Evolutionary conservation across 2,888 invertebrate genomes (phyloP).

Genomic region (Nephrocerus scutellatus): DNA sequence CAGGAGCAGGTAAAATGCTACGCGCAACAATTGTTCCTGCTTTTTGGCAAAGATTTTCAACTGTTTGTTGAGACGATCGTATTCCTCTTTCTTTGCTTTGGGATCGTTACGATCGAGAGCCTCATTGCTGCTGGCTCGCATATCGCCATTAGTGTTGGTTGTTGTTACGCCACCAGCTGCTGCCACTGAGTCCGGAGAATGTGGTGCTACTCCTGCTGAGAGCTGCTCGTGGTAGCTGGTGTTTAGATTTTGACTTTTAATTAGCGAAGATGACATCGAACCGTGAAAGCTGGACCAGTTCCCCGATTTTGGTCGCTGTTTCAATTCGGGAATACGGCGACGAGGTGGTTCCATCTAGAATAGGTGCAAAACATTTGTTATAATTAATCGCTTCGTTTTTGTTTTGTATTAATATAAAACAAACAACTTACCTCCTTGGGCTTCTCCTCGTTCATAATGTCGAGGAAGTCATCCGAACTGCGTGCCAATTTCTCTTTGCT

Average conservation of each 20-base stretch:
- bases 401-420: background rate
- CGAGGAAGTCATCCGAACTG: slow-evolving; percentile 43
- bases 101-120: slow-evolving; percentile 42
- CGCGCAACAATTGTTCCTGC: slow-evolving; percentile 86
- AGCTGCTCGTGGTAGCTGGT: slow-evolving; percentile 65
- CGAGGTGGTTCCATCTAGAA: slow-evolving; percentile 56
- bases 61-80: slow-evolving; percentile 70
- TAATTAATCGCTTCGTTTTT: background rate
- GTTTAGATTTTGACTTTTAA: slow-evolving; percentile 56
- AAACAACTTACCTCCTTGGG: slow-evolving; percentile 41
- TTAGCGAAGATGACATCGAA: slow-evolving; percentile 50
- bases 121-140: slow-evolving; percentile 40
- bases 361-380: slow-evolving; percentile 1
- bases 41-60: slow-evolving; percentile 77
- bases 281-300: slow-evolving; percentile 54
- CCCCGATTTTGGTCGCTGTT: slow-evolving; percentile 68
- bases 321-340: slow-evolving; percentile 65
- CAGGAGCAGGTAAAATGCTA: slow-evolving; percentile 84
- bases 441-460: slow-evolving; percentile 48
- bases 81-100: slow-evolving; percentile 59
- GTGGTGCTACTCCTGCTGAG: slow-evolving; percentile 38
- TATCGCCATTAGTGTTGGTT: slow-evolving; percentile 23
- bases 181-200: slow-evolving; percentile 36
- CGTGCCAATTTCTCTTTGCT: slow-evolving; percentile 44
- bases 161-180: slow-evolving; percentile 15